Base-by-base conservation (phyloP, 1,140 invertebrate genomes). In the Apis dorsata region DNA sequence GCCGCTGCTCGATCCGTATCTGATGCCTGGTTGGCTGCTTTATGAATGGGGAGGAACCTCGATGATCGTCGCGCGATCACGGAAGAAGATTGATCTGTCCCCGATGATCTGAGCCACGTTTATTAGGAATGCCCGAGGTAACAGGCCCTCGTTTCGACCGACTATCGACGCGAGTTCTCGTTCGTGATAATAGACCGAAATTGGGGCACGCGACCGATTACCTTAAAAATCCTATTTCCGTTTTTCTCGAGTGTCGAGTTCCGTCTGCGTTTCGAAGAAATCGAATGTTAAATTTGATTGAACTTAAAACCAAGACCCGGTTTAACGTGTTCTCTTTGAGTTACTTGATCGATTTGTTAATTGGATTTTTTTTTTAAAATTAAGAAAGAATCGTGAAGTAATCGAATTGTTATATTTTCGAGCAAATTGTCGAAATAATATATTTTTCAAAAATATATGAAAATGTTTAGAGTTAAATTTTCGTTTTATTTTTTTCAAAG, bases 61-160 rank as follows among this genome's bases (percentile, higher is more conserved):
- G 62, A 13, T 55, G 81, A 79, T 89, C 85, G 69, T 66, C 69
- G 76, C 63, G 55, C 85, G 83, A 85, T 84, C 86, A 79, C 86
- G 77, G 79, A 83, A 87, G 72, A 85, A 85, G 87, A 88, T 88
- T 85, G 83, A 87, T 87, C 86, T 79, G 78, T 87, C 78, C 85
- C 76, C 73, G 77, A 72, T 87, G 87, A 89, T 86, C 82, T 73
- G 24, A 24, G 77, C 77, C 85, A 85, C 65, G 80, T 69, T 86
- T 89, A 86, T 89, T 85, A 86, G 85, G 76, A 86, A 82, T 80
- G 85, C 82, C 81, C 66, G 69, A 71, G 86, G 86, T 84, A 72
- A 84, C 71, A 81, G 62, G 55, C 62, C 11, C 65, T 55, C 44
- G 79, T 86, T 84, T 83, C 69, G 76, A 63, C 34, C 62, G 72